Base-by-base conservation (phyloP, 2,888 invertebrate species). In the Heliconius cydno region DNA sequence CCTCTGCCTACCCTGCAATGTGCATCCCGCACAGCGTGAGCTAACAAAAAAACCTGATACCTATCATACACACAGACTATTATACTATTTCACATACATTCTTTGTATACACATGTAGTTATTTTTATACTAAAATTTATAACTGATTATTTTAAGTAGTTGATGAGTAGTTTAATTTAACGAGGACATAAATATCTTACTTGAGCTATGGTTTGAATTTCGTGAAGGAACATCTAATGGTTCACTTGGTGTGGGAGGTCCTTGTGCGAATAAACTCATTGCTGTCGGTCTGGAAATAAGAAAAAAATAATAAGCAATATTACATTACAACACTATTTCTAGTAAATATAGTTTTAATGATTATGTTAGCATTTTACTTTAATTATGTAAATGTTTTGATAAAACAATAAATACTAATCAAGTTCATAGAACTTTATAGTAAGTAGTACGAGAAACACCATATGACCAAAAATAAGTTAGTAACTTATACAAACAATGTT, bases 211-310 rank as follows among this genome's bases (percentile, higher is more conserved):
- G 80, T 90, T 90, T 13, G 90, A 86, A 85, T 89, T 87, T 86
- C 91, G 86, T 22, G 88, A 82, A 0, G 97, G 97, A 67, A 97
- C 96, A 84, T 96, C 95, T 28, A 97, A 95, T 9, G 97, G 97
- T 3, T 96, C 95, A 81, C 96, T 96, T 1, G 96, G 94, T 1
- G 95, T 89, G 4, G 96, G 95, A 3, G 96, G 95, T 15, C 96
- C 96, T 81, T 95, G 95, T 5, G 92, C 89, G 88, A 97, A 97
- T 82, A 97, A 88, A 85, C 96, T 96, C 91, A 96, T 95, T 1
- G 96, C 96, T 82, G 96, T 96, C 1, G 97, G 97, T 81, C 96
- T 96, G 88, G 86, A 90, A 74, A 63, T 25, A 25, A 71, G n/a
- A 12, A 52, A 34, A 74, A 74, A 71, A 41, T n/a, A 71, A 15